These are phyloP conservation scores for Erebia epiphron DNA, from an alignment of 2,888 invertebrate species.

Conservation along the genomic window DNA sequence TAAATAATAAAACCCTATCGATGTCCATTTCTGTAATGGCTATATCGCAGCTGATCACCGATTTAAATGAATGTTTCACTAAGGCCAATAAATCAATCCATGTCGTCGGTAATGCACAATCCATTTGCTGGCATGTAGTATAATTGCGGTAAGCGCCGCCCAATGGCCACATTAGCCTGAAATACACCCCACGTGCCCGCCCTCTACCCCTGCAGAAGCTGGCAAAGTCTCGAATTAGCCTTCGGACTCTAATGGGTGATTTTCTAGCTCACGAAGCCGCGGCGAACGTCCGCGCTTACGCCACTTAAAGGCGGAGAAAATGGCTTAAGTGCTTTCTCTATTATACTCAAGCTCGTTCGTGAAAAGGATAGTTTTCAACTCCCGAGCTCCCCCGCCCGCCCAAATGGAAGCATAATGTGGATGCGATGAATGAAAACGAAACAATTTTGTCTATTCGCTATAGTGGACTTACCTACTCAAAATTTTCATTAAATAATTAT, in stretches of 20 bases:
- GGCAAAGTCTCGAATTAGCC: slow-evolving; percentile 61
- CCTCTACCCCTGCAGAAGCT: slow-evolving; percentile 51
- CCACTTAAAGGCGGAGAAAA: slow-evolving; percentile 83
- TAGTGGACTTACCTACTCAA: too few species aligned
- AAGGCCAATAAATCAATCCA: slow-evolving; percentile 76
- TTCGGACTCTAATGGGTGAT: slow-evolving; percentile 76
- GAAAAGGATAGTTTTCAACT: slow-evolving; percentile 83
- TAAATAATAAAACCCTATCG: slow-evolving; percentile 59
- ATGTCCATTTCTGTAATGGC: slow-evolving; percentile 63
- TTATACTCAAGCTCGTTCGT: slow-evolving; percentile 82
- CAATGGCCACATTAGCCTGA: slow-evolving; percentile 76
- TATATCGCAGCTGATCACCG: slow-evolving; percentile 62
- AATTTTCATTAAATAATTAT: too few species aligned
- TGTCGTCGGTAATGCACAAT: slow-evolving; percentile 79
- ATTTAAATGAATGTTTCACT: slow-evolving; percentile 55
- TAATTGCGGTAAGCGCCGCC: slow-evolving; percentile 81
- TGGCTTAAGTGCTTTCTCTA: slow-evolving; percentile 84
- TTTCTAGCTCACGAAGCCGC: slow-evolving; percentile 80
- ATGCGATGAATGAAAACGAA: slow-evolving; percentile 43
- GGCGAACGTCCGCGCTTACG: slow-evolving; percentile 80
- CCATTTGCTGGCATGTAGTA: slow-evolving; percentile 76
- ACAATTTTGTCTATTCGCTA: not conserved
- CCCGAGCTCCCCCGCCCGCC: slow-evolving; percentile 68
- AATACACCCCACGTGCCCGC: slow-evolving; percentile 60
- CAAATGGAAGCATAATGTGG: slow-evolving; percentile 56